phyloP scores from a whole-genome alignment of 2,888 invertebrate genomes.

The Mystacides longicornis region DNA sequence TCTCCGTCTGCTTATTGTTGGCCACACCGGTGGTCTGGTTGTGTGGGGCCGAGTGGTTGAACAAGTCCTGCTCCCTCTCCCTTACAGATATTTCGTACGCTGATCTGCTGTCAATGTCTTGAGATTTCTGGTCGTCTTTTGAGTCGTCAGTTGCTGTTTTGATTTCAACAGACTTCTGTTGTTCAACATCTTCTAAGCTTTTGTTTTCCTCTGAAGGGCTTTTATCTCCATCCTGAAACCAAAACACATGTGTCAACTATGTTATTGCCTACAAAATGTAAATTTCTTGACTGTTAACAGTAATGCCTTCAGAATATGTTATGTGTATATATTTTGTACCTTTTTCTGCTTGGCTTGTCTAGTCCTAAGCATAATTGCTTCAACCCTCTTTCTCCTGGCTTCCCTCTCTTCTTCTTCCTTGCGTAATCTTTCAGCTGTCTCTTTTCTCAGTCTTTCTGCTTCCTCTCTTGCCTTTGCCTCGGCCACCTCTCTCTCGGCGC shows the following conservation, averaged over 20 bases:
- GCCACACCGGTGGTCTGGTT: conserved; percentile 14
- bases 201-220: conserved; percentile 26
- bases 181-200: conserved; percentile 19
- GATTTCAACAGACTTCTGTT: conserved; percentile 16
- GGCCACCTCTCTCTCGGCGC: conserved; percentile 52
- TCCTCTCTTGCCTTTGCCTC: conserved; percentile 61
- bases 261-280: too few species aligned
- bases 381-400: conserved; percentile 81
- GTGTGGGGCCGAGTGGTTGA: conserved; percentile 21
- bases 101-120: conserved; percentile 17
- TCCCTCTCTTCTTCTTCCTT: conserved; percentile 86
- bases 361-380: conserved; percentile 90
- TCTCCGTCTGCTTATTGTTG: conserved; percentile 9
- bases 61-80: conserved; percentile 22
- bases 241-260: too few species aligned
- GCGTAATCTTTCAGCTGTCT: conserved; percentile 73
- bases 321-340: conserved; percentile 30
- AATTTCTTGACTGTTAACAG: too few species aligned
- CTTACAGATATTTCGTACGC: conserved; percentile 24
- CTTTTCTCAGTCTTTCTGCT: conserved; percentile 73
- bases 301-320: too few species aligned
- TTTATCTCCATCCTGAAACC: conserved; percentile 25
- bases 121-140: not conserved
- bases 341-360: conserved; percentile 42
- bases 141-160: conserved; percentile 17